Base-by-base conservation (phyloP, 2,797 vertebrate genomes). In the Neosilurus hyrtlii region DNA sequence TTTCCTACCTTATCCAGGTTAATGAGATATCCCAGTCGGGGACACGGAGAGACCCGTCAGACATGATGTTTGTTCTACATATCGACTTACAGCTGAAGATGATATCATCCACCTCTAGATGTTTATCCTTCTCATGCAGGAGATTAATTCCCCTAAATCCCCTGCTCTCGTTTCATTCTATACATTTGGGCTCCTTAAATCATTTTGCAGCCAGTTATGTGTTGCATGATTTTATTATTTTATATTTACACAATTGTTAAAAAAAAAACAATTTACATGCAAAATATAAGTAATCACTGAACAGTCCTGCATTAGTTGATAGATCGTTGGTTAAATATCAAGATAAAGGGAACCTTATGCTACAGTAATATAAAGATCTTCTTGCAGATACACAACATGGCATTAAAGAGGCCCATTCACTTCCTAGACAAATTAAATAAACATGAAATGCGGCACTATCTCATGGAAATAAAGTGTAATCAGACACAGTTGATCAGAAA, bases 21-120 rank as follows among this genome's bases (percentile, higher is more conserved):
- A 79, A 79, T 79, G 61, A 85, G 80, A 67, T 49, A 15, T 67
- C n/a, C 66, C 71, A 71, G 49, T n/a, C 49, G 73, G 24, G 73
- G 51, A 77, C n/a, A 73, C n/a, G 61, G 49, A 79, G 51, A 82
- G 74, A 79, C 57, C 73, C 18, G 49, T 62, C 85, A 76, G 72
- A 81, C 72, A 73, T 78, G 59, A 81, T 83, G 61, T n/a, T 81
- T 82, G 81, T 62, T 61, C 68, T 75, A 49, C 52, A 78, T 82
- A 66, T 16, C 59, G 18, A 74, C 9, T 49, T 66, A 54, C 52
- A 73, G 37, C 61, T 79, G 16, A 35, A 80, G 51, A 24, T 18
- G n/a, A 43, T 62, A 49, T 43, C 14, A 12, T 43, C 6, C 18
- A 59, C 9, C 18, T 75, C 30, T 16, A 62, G 22, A 43, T 1